phyloP scores from a whole-genome alignment of 2,888 invertebrate genomes.

The Mylabris sibirica region DNA sequence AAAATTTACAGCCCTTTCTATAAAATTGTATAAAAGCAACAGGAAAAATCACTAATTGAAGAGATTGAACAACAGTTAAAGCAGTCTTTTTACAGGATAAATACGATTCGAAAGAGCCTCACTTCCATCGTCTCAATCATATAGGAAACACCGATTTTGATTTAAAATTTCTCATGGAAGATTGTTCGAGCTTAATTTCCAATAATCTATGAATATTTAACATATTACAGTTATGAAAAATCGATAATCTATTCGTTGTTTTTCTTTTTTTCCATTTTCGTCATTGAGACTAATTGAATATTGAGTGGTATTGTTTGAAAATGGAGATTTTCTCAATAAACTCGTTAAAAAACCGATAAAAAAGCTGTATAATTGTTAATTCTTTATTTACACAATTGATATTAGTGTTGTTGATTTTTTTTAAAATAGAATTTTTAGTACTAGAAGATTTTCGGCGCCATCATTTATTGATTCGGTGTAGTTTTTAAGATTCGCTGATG shows the following conservation, averaged over 20 bases:
- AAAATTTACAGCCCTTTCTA: neutral
- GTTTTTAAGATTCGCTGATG: neutral
- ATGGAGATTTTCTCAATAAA: neutral
- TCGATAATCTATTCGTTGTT: neutral
- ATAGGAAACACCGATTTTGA: neutral
- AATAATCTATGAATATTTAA: constrained; percentile 1
- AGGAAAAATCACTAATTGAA: no score
- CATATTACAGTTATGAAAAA: neutral
- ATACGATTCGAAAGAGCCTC: no score
- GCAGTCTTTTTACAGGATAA: no score
- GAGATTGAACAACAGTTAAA: no score
- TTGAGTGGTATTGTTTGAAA: neutral
- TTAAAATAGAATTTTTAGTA: neutral
- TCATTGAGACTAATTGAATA: constrained; percentile 1
- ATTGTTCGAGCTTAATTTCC: neutral
- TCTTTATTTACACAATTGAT: neutral
- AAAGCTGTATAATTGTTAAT: neutral
- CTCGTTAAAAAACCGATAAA: neutral
- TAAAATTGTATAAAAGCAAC: no score
- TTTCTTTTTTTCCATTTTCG: neutral
- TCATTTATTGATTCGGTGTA: neutral
- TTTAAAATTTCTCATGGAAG: neutral
- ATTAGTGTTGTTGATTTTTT: neutral
- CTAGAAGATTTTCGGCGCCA: constrained; percentile 4
- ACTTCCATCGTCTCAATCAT: no score